These are phyloP conservation scores for Montifringilla adamsi DNA, from an alignment of 2,113 vertebrate species.

Conservation along the genomic window DNA sequence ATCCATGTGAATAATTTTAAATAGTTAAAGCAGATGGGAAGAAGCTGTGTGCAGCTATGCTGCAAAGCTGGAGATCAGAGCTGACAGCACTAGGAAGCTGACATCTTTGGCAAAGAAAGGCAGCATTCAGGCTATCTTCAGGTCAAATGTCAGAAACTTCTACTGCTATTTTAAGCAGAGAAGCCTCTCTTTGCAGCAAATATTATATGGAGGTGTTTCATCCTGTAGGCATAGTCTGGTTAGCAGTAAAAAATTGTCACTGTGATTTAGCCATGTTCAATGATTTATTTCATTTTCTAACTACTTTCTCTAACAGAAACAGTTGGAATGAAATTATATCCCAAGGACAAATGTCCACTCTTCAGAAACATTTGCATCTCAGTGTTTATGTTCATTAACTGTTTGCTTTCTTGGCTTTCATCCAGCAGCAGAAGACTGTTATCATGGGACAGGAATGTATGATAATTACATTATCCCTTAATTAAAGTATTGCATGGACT, in stretches of 20 bases:
- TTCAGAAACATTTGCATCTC: background rate
- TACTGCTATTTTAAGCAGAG: background rate
- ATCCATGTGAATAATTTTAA: background rate
- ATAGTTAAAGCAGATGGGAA: background rate
- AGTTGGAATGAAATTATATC: background rate
- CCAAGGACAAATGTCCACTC: background rate
- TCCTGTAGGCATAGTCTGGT: background rate
- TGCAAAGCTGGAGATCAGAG: background rate
- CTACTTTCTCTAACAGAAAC: background rate
- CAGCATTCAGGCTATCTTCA: background rate
- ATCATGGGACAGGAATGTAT: background rate
- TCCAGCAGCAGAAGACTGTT: background rate
- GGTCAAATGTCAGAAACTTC: background rate
- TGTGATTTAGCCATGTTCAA: background rate
- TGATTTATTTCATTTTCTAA: background rate
- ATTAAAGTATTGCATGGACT: background rate
- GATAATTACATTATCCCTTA: background rate
- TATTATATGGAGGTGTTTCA: background rate
- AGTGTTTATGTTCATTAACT: background rate
- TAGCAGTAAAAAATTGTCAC: background rate
- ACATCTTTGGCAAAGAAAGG: background rate
- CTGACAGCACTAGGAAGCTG: background rate
- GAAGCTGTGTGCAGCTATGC: background rate
- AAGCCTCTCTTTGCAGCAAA: background rate
- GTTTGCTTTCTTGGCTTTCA: background rate